A percentile compares a stretch with the other conserved stretches of the same genome.
phyloP scores from a whole-genome alignment of 1,140 invertebrate species.

The Berghia stephanieae region DNA sequence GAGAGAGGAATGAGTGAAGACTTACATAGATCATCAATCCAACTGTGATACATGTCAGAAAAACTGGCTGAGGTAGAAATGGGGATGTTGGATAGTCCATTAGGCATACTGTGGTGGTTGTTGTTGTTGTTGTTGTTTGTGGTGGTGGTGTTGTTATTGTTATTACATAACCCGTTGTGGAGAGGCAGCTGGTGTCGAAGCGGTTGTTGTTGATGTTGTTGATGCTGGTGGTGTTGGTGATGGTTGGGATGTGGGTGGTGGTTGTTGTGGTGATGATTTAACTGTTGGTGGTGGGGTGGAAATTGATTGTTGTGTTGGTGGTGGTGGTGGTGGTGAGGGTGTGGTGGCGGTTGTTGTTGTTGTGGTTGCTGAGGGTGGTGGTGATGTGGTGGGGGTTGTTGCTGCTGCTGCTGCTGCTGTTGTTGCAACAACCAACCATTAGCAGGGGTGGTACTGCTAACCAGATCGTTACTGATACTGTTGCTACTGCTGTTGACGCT shows the following conservation, averaged over 20 bases:
- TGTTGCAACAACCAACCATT: background rate
- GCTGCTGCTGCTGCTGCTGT: background rate
- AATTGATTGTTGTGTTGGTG: background rate
- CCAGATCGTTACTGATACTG: constrained; percentile 23
- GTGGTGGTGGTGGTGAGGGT: background rate
- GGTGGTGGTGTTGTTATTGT: too few species aligned
- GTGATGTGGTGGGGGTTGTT: background rate
- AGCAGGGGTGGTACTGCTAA: constrained; percentile 10
- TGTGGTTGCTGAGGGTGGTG: background rate
- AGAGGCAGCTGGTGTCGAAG: background rate
- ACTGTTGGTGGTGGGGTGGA: background rate
- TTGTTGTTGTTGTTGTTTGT: too few species aligned
- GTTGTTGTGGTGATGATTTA: background rate
- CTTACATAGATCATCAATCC: constrained; percentile 24
- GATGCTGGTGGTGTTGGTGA: constrained; percentile 10
- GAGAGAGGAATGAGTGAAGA: background rate
- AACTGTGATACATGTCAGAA: constrained; percentile 23
- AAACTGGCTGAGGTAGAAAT: constrained; percentile 3
- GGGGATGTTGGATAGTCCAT: too few species aligned
- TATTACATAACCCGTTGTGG: background rate
- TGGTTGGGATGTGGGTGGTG: background rate
- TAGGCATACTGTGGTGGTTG: too few species aligned
- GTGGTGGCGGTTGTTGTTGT: background rate
- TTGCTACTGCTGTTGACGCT: background rate
- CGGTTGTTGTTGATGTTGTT: background rate